Evolutionary conservation across 2,888 invertebrate genomes (phyloP).

Genomic region (Scelioninae gen. 1): DNA sequence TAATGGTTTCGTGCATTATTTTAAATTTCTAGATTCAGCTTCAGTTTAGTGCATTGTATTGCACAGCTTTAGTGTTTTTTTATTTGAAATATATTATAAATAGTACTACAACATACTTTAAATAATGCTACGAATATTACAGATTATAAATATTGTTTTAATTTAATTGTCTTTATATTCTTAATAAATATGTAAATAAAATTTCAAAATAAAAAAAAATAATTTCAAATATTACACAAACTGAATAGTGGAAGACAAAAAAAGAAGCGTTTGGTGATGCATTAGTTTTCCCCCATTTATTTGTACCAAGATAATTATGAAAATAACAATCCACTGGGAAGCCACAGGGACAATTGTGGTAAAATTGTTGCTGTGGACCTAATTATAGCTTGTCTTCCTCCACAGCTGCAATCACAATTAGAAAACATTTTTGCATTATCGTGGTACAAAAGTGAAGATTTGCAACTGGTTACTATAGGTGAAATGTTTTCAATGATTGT

Average conservation of each 20-base stretch:
- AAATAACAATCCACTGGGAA: constrained; percentile 62
- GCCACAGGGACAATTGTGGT: constrained; percentile 45
- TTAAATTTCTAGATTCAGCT: background rate
- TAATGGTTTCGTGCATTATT: background rate
- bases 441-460: constrained; percentile 43
- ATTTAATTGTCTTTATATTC: too few relatives aligned
- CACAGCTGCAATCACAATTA: constrained; percentile 41
- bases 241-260: constrained; percentile 37
- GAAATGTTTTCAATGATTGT: background rate
- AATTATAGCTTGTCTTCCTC: constrained; percentile 57
- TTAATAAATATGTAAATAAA: constrained; percentile 35
- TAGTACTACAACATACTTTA: background rate
- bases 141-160: too few relatives aligned
- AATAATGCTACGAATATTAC: background rate
- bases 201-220: constrained; percentile 15
- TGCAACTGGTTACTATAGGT: constrained; percentile 18
- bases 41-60: background rate
- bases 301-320: constrained; percentile 41
- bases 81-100: background rate
- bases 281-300: constrained; percentile 52
- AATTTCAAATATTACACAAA: constrained; percentile 48
- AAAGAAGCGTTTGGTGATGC: constrained; percentile 11
- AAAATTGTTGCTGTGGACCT: constrained; percentile 61
- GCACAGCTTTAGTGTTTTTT: background rate
- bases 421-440: constrained; percentile 57